A percentile compares a stretch with the other conserved stretches of the same genome.
Conservation (phyloP, 2,888 invertebrate genomes). For the Oxyteleia sp. region DNA sequence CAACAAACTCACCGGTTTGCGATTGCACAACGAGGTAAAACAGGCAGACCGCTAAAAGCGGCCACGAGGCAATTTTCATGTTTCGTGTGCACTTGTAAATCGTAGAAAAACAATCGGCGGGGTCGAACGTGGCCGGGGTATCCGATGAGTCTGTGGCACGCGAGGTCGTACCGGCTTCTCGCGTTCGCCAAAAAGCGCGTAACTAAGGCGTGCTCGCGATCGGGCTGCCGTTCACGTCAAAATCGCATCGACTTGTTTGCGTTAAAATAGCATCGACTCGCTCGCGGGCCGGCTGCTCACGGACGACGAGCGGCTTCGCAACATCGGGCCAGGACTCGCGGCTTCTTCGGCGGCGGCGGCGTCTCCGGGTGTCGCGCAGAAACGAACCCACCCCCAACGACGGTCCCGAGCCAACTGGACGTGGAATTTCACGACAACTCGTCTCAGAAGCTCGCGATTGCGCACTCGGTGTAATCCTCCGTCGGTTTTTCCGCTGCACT, state of each 20-base stretch:
- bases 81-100: conserved; percentile 32
- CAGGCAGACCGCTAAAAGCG: conserved; percentile 27
- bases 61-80: conserved; percentile 36
- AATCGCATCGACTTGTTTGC: conserved; percentile 11
- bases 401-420: conserved; percentile 46
- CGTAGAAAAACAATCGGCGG: conserved; percentile 27
- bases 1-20: conserved; percentile 27
- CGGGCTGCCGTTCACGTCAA: neutral
- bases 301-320: neutral
- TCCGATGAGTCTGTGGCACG: conserved; percentile 15
- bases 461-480: conserved; percentile 26
- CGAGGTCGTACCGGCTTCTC: conserved; percentile 39
- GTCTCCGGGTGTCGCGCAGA: conserved; percentile 22
- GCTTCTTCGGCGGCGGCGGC: conserved; percentile 22
- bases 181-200: conserved; percentile 6
- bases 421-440: conserved; percentile 44
- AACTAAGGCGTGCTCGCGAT: neutral
- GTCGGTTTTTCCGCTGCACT: neutral
- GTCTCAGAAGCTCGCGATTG: conserved; percentile 47
- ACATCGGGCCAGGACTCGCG: conserved; percentile 23
- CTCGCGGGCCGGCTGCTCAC: conserved; percentile 1
- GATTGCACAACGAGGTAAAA: conserved; percentile 23
- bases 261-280: conserved; percentile 19
- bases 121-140: conserved; percentile 14
- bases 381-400: conserved; percentile 28